These are phyloP conservation scores for Lepidocyrtoides sp. DNA, from an alignment of 2,888 invertebrate species.

Conservation along the genomic window DNA sequence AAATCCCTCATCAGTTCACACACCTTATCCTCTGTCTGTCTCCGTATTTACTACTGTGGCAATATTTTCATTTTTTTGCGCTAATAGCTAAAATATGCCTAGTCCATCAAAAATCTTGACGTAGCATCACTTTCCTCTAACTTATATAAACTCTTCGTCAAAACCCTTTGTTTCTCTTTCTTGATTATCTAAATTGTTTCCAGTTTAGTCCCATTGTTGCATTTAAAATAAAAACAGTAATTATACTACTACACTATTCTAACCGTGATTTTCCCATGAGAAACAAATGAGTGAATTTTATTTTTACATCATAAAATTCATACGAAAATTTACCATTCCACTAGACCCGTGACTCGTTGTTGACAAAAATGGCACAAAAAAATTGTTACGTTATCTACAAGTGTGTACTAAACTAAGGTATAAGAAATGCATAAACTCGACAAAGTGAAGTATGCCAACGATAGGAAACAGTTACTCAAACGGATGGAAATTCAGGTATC, in stretches of 20 bases:
- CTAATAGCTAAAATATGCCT: neutral
- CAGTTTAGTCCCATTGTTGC: constrained; percentile 61
- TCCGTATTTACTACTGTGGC: neutral
- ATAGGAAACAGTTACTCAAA: neutral
- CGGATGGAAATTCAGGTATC: constrained; percentile 51
- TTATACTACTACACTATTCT: constrained; percentile 14
- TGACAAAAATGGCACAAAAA: constrained; percentile 53
- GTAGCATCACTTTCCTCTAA: neutral
- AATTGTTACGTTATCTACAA: neutral
- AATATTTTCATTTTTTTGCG: neutral
- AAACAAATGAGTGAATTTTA: neutral
- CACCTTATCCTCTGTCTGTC: neutral
- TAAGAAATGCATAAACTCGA: too few species aligned
- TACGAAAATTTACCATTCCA: neutral
- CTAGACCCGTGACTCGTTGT: constrained; percentile 41
- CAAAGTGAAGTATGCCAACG: neutral
- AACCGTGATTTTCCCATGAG: neutral
- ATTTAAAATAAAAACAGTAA: constrained; percentile 18
- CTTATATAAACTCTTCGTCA: constrained; percentile 26
- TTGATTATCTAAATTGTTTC: constrained; percentile 28
- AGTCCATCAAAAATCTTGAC: neutral
- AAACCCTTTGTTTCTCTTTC: constrained; percentile 13
- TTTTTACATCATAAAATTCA: neutral
- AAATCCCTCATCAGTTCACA: too few species aligned
- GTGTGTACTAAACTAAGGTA: neutral